phyloP scores from a whole-genome alignment of 2,113 vertebrate species.

The Aix galericulata region DNA sequence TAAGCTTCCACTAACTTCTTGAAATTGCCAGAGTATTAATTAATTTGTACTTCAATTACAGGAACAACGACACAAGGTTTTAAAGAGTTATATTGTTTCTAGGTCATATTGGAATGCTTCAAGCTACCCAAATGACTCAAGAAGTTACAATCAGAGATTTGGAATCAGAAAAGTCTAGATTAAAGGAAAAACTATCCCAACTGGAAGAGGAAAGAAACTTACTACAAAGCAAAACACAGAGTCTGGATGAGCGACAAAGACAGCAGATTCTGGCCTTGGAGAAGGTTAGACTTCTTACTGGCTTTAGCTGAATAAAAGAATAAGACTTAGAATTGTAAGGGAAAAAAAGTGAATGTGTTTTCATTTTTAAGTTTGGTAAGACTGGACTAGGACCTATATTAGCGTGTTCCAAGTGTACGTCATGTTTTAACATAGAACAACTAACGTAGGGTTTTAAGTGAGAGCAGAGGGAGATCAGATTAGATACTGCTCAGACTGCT shows the following conservation, averaged over 20 bases:
- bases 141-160: constrained; percentile 96
- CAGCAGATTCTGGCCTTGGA: constrained; percentile 91
- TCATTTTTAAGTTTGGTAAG: background rate
- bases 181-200: constrained; percentile 90
- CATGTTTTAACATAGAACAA: background rate
- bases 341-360: background rate
- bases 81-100: constrained; percentile 43
- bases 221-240: constrained; percentile 89
- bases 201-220: constrained; percentile 93
- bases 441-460: background rate
- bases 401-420: background rate
- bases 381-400: background rate
- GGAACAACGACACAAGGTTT: background rate
- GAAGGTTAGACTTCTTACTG: constrained; percentile 79
- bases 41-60: background rate
- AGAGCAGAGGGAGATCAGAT: background rate
- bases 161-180: constrained; percentile 93
- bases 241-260: constrained; percentile 90
- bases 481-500: background rate
- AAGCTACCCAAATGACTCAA: constrained; percentile 97
- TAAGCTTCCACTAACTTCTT: background rate
- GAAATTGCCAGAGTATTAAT: background rate
- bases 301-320: background rate
- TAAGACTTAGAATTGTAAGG: background rate
- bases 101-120: constrained; percentile 98